phyloP scores from a whole-genome alignment of 2,113 vertebrate genomes.

The Nerophis lumbriciformis region DNA sequence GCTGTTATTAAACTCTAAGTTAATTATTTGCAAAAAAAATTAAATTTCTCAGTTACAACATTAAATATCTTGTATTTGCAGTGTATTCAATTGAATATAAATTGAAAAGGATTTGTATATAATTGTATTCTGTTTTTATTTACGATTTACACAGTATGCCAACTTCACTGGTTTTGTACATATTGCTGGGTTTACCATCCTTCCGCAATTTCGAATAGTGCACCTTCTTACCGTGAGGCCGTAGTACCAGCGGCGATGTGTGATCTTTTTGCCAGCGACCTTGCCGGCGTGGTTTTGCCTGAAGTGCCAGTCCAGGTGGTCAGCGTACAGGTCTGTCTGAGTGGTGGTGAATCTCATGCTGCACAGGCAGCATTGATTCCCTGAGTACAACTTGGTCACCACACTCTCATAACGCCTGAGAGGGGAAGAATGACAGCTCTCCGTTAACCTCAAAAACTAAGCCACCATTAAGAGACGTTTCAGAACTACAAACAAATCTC shows the following conservation, averaged over 20 bases:
- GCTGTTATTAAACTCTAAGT: too few species aligned
- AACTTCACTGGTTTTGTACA: neutral
- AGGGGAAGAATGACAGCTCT: neutral
- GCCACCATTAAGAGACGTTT: neutral
- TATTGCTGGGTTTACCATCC: neutral
- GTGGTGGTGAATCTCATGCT: constrained; percentile 94
- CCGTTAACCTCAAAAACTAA: neutral
- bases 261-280: constrained; percentile 91
- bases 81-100: too few species aligned
- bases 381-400: constrained; percentile 91
- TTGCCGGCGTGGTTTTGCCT: constrained; percentile 95
- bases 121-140: too few species aligned
- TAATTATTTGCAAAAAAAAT: too few species aligned
- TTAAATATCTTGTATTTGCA: too few species aligned
- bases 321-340: constrained; percentile 94
- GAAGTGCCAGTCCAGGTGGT: constrained; percentile 99
- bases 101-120: too few species aligned
- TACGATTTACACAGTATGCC: too few species aligned
- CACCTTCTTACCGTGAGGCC: constrained; percentile 76
- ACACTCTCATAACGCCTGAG: constrained; percentile 86
- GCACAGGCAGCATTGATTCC: constrained; percentile 97
- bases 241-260: constrained; percentile 96
- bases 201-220: neutral
- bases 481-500: constrained; percentile 36
- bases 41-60: too few species aligned